phyloP scores from a whole-genome alignment of 2,888 invertebrate genomes.

The Lordiphosa fenestrarum region DNA sequence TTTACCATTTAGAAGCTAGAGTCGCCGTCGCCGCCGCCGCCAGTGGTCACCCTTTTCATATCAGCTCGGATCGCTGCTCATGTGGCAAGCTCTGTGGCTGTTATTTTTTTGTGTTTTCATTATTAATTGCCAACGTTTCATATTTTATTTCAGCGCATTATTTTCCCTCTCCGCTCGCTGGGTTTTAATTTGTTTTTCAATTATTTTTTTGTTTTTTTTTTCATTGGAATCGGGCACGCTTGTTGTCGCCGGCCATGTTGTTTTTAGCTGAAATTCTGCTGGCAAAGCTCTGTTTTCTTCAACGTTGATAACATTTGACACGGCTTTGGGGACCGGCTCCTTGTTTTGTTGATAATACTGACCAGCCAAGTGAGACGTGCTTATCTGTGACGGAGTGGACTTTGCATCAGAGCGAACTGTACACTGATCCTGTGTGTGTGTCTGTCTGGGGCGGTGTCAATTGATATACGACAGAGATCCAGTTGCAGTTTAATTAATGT shows the following conservation, averaged over 20 bases:
- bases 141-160: slow-evolving; percentile 63
- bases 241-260: slow-evolving; percentile 63
- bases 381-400: not conserved
- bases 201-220: slow-evolving; percentile 44
- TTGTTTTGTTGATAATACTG: slow-evolving; percentile 14
- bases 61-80: slow-evolving; percentile 31
- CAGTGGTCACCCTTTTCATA: slow-evolving; percentile 35
- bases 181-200: slow-evolving; percentile 73
- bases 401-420: not conserved
- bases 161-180: slow-evolving; percentile 19
- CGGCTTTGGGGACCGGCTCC: slow-evolving; percentile 13
- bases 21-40: slow-evolving; percentile 10
- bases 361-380: slow-evolving; percentile 9
- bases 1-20: slow-evolving; percentile 10
- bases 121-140: slow-evolving; percentile 74
- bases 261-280: slow-evolving; percentile 43
- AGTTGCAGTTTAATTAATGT: slow-evolving; percentile 6
- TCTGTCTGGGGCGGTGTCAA: not conserved
- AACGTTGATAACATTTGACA: slow-evolving; percentile 62
- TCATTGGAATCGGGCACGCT: slow-evolving; percentile 66
- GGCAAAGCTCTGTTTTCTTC: slow-evolving; percentile 23
- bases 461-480: slow-evolving; percentile 3
- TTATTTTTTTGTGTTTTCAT: slow-evolving; percentile 30
- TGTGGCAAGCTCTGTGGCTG: slow-evolving; percentile 25
- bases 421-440: slow-evolving; percentile 1